These are phyloP conservation scores for Chymomyza caudatula DNA, from an alignment of 2,888 invertebrate species.

Conservation along the genomic window DNA sequence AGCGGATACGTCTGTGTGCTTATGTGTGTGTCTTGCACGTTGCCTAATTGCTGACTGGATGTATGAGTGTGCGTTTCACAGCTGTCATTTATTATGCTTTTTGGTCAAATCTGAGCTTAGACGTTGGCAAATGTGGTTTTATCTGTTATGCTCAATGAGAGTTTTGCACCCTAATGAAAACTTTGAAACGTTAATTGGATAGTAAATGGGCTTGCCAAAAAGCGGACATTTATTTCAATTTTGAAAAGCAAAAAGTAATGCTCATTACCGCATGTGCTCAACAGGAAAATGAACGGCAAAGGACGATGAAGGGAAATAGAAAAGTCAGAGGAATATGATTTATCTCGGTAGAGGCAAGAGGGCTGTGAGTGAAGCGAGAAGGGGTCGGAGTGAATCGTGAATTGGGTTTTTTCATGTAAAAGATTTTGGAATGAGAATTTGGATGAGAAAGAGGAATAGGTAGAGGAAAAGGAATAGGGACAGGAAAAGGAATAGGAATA, in stretches of 20 bases:
- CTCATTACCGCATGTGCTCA: no score
- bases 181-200: neutral
- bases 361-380: no score
- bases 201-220: neutral
- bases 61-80: neutral
- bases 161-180: neutral
- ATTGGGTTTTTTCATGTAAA: no score
- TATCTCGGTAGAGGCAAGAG: no score
- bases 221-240: neutral
- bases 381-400: no score
- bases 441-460: no score
- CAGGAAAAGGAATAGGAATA: no score
- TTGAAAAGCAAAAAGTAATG: neutral
- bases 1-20: slow-evolving; percentile 8
- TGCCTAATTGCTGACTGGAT: neutral
- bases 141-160: neutral
- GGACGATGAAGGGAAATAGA: no score
- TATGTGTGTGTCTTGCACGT: neutral
- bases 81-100: neutral
- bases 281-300: no score
- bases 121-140: neutral
- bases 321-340: no score
- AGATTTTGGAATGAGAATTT: no score
- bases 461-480: no score
- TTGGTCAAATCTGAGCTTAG: neutral